phyloP scores from a whole-genome alignment of 2,888 invertebrate genomes.

The Erebia palarica region DNA sequence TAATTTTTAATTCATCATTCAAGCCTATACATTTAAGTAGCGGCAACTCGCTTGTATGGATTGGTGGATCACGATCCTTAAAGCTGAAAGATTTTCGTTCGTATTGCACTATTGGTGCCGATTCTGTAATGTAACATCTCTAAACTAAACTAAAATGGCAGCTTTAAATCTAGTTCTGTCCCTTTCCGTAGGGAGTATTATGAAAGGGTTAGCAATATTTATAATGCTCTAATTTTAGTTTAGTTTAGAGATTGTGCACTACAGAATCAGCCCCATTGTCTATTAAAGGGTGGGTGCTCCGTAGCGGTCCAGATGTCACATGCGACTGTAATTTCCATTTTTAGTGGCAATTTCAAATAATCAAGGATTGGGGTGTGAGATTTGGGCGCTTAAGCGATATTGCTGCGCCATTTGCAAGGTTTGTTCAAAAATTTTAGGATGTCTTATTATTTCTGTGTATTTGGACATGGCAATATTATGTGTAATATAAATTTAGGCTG shows the following conservation, averaged over 20 bases:
- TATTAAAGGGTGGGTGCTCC: constrained; percentile 26
- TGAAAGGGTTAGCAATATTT: too few species aligned
- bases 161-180: too few species aligned
- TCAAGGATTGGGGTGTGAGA: constrained; percentile 25
- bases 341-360: constrained; percentile 33
- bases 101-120: constrained; percentile 23
- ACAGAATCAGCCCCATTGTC: too few species aligned
- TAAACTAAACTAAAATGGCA: too few species aligned
- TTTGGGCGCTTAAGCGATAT: constrained; percentile 19
- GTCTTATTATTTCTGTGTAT: neutral
- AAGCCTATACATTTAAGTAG: neutral
- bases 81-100: constrained; percentile 23
- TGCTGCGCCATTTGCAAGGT: constrained; percentile 15
- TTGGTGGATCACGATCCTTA: constrained; percentile 12
- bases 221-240: too few species aligned
- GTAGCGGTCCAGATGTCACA: constrained; percentile 29
- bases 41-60: neutral
- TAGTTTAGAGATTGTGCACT: too few species aligned
- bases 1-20: neutral
- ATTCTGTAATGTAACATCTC: too few species aligned
- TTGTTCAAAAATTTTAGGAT: neutral
- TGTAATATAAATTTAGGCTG: neutral
- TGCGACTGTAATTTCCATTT: constrained; percentile 32
- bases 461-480: neutral
- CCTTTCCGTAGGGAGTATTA: too few species aligned